Conservation (phyloP, 2,888 invertebrate genomes). For the Slavum lentiscoides region DNA sequence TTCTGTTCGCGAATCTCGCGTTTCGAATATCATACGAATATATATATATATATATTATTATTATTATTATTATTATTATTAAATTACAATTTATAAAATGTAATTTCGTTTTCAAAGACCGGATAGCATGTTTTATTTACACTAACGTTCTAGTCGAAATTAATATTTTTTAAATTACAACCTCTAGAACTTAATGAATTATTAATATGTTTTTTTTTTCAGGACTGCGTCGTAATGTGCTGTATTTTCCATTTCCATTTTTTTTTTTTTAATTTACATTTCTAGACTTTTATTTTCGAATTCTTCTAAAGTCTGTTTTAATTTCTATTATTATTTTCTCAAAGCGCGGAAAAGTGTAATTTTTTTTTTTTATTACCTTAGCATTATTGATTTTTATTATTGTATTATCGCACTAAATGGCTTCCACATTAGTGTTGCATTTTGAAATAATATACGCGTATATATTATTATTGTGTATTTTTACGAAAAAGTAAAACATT, state of each 20-base stretch:
- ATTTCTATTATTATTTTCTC: constrained; percentile 22
- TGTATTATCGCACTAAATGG: constrained; percentile 42
- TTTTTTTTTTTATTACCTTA: constrained; percentile 5
- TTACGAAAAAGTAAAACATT: constrained; percentile 22
- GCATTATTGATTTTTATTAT: background rate
- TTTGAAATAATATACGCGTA: constrained; percentile 3
- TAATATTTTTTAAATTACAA: background rate
- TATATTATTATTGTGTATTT: constrained; percentile 21
- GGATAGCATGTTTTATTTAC: no score
- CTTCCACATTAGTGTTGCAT: constrained; percentile 30
- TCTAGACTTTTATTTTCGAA: constrained; percentile 20
- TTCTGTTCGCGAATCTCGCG: no score
- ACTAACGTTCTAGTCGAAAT: no score
- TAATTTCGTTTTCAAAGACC: no score
- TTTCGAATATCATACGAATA: no score
- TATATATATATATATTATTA: no score
- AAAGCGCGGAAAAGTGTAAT: constrained; percentile 32
- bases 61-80: no score
- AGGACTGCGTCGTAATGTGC: constrained; percentile 49
- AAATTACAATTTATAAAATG: no score
- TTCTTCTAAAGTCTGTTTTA: constrained; percentile 50
- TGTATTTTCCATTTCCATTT: constrained; percentile 27
- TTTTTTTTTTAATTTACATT: constrained; percentile 1
- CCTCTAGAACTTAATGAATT: no score
- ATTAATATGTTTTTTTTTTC: background rate